Conservation (phyloP, 1,140 invertebrate species). For the Heliconius himera region DNA sequence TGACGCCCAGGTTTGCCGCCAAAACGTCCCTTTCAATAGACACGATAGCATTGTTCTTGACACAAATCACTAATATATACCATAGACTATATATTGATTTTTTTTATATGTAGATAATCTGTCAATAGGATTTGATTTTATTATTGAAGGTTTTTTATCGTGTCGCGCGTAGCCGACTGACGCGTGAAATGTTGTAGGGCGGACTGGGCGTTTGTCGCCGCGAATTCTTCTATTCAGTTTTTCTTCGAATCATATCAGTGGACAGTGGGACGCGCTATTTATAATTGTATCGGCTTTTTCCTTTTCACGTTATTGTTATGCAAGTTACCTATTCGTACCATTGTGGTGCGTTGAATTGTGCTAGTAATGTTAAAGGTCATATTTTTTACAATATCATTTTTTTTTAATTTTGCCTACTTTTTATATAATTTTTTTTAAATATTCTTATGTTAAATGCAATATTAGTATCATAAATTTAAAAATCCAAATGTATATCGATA, state of each 20-base stretch:
- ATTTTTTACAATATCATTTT: not conserved
- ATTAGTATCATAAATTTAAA: not conserved
- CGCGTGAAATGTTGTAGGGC: conserved; percentile 69
- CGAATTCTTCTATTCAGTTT: conserved; percentile 69
- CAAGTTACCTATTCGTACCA: not conserved
- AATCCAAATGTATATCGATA: not conserved
- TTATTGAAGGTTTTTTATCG: conserved; percentile 40
- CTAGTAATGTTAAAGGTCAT: conserved; percentile 6
- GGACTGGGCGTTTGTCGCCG: conserved; percentile 66
- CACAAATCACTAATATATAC: conserved; percentile 48
- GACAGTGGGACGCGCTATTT: conserved; percentile 65
- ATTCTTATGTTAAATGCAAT: no score
- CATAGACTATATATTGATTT: conserved; percentile 22
- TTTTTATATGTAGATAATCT: conserved; percentile 35
- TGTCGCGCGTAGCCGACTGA: conserved; percentile 64
- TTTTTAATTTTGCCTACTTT: not conserved
- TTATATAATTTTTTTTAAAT: not conserved
- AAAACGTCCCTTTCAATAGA: conserved; percentile 62
- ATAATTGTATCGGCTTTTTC: conserved; percentile 46
- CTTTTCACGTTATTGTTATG: conserved; percentile 39
- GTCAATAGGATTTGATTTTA: conserved; percentile 24
- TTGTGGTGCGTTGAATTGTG: conserved; percentile 22
- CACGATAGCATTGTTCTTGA: conserved; percentile 65
- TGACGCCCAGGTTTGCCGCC: conserved; percentile 65
- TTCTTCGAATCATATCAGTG: conserved; percentile 68